Conservation (phyloP, 2,113 vertebrate species). For the Calidris pugnax region DNA sequence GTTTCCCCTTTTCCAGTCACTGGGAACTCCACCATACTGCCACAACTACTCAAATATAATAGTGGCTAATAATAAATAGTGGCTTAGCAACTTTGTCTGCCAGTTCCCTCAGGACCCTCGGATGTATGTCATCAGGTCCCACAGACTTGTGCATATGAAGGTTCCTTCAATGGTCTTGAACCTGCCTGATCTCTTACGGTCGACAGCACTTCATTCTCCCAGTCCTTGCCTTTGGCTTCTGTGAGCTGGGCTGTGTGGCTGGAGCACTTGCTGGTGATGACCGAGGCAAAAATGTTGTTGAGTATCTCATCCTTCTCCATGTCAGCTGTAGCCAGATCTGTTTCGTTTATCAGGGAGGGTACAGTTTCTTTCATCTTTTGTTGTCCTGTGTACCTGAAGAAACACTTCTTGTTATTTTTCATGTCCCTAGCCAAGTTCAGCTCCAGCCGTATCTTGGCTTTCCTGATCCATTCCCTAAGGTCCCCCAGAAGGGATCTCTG, state of each 20-base stretch:
- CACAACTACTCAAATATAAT: neutral
- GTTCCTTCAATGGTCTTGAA: neutral
- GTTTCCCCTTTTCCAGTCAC: neutral
- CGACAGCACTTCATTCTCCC: neutral
- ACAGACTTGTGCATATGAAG: neutral
- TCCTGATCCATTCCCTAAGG: neutral
- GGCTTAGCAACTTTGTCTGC: neutral
- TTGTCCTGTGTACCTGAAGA: neutral
- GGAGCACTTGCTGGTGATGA: neutral
- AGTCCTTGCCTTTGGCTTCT: neutral
- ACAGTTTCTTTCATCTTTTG: neutral
- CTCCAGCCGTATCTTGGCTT: neutral
- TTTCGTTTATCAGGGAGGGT: neutral
- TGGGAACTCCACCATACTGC: neutral
- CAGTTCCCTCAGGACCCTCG: neutral
- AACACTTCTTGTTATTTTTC: neutral
- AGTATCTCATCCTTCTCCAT: neutral
- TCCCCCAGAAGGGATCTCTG: neutral
- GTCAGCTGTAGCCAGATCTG: neutral
- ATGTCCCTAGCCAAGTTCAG: neutral
- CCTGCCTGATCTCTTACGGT: neutral
- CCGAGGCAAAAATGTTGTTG: accelerated
- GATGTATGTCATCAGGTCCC: neutral
- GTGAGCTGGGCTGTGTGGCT: neutral
- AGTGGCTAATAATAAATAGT: too few species aligned